These are phyloP conservation scores for Polydrusus cervinus DNA, from an alignment of 2,888 invertebrate species.

Conservation along the genomic window DNA sequence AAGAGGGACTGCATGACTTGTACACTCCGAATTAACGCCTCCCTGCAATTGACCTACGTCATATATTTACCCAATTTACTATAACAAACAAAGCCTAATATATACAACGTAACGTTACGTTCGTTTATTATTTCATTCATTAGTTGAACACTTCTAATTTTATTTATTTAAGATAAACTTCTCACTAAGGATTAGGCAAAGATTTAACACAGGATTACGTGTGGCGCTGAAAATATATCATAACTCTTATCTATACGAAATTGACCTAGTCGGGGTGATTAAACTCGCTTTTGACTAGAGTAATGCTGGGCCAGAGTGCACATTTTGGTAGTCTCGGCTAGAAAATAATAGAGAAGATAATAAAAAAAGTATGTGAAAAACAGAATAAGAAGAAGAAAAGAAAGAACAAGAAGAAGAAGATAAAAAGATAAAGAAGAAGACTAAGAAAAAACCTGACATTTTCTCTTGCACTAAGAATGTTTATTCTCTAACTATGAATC, in stretches of 20 bases:
- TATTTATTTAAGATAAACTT: slow-evolving; percentile 35
- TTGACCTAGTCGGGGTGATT: slow-evolving; percentile 38
- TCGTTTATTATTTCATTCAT: slow-evolving; percentile 21
- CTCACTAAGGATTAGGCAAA: slow-evolving; percentile 26
- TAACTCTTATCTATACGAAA: slow-evolving; percentile 30
- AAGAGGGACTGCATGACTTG: neutral
- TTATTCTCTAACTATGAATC: too few species aligned
- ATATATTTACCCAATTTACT: neutral
- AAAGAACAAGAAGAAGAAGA: too few species aligned
- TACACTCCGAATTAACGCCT: too few species aligned
- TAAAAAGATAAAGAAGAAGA: too few species aligned
- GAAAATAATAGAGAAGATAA: too few species aligned
- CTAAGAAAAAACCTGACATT: too few species aligned
- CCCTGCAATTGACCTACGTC: neutral
- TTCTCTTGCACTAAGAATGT: too few species aligned
- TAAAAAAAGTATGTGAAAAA: too few species aligned
- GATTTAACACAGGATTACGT: slow-evolving; percentile 32
- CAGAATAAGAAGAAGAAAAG: too few species aligned
- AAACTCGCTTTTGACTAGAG: slow-evolving; percentile 26
- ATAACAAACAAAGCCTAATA: neutral
- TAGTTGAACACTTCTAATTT: slow-evolving; percentile 13
- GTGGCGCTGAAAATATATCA: slow-evolving; percentile 38
- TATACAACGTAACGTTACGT: neutral
- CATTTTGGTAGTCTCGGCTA: too few species aligned
- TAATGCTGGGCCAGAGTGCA: neutral